Percentiles rank a stretch among this genome's conserved stretches.
phyloP scores from a whole-genome alignment of 2,888 invertebrate genomes.

The Lampropteryx suffumata region DNA sequence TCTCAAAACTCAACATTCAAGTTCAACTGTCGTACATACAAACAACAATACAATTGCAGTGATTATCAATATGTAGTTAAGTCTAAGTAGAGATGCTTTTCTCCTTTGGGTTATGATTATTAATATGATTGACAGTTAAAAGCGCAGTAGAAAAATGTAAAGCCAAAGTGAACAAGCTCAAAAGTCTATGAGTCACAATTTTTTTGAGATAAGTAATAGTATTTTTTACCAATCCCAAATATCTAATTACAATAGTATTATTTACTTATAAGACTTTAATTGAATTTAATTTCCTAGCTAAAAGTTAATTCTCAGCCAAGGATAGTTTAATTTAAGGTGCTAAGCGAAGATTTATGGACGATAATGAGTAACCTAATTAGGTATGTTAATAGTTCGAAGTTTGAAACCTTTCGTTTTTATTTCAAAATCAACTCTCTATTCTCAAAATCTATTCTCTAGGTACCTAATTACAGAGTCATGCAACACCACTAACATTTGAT shows the following conservation, averaged over 20 bases:
- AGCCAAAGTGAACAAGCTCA: conserved; percentile 78
- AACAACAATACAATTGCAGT: neutral
- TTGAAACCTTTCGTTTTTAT: conserved; percentile 41
- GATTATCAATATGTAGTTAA: neutral
- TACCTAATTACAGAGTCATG: conserved; percentile 46
- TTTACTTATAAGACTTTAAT: conserved; percentile 13
- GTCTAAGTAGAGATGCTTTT: neutral
- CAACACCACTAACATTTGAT: conserved; percentile 45
- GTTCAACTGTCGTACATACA: too few species aligned
- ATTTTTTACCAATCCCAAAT: conserved; percentile 26
- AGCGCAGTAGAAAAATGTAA: conserved; percentile 71
- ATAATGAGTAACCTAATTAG: conserved; percentile 44
- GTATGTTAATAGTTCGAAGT: conserved; percentile 56
- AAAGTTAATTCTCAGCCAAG: conserved; percentile 57
- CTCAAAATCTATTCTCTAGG: conserved; percentile 52
- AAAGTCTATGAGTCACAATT: conserved; percentile 53
- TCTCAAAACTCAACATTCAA: too few species aligned
- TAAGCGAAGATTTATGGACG: conserved; percentile 67
- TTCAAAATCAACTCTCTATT: conserved; percentile 53
- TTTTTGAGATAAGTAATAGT: conserved; percentile 22
- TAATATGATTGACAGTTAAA: conserved; percentile 64
- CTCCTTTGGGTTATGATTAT: conserved; percentile 29
- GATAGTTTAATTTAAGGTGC: conserved; percentile 63
- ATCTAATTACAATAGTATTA: conserved; percentile 30
- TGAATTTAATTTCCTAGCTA: conserved; percentile 61